Evolutionary conservation across 2,888 invertebrate species (phyloP).

Genomic region (Beris chalybata): DNA sequence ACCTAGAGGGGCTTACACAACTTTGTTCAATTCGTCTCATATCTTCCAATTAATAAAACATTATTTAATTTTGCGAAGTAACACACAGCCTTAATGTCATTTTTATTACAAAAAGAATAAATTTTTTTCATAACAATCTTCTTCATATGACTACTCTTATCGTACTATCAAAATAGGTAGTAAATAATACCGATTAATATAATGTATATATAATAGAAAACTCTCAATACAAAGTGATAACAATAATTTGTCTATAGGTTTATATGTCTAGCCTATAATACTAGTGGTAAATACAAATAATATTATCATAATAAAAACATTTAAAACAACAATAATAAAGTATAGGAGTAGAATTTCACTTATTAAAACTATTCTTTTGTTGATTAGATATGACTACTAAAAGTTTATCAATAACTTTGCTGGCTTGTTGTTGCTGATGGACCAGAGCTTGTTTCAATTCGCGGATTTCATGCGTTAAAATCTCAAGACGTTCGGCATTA

Average conservation of each 20-base stretch:
- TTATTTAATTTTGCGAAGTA: slow-evolving; percentile 26
- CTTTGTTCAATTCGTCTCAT: too few relatives aligned
- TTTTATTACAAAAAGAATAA: slow-evolving; percentile 39
- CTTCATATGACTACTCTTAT: too few relatives aligned
- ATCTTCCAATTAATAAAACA: slow-evolving; percentile 3
- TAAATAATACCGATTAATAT: too few relatives aligned
- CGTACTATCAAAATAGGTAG: too few relatives aligned
- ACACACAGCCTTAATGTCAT: slow-evolving; percentile 45
- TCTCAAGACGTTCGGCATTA: slow-evolving; percentile 68
- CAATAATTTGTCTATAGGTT: too few relatives aligned
- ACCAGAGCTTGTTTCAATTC: slow-evolving; percentile 64
- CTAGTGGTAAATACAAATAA: too few relatives aligned
- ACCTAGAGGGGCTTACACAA: too few relatives aligned
- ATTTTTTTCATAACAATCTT: neutral
- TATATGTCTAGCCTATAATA: too few relatives aligned
- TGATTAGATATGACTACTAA: slow-evolving; percentile 55
- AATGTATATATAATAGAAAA: too few relatives aligned
- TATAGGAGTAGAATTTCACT: slow-evolving; percentile 40
- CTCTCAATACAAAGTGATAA: too few relatives aligned
- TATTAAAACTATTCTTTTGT: slow-evolving; percentile 53
- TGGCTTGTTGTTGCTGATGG: slow-evolving; percentile 57
- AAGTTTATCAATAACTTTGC: slow-evolving; percentile 56
- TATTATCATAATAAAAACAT: neutral
- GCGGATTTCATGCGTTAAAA: slow-evolving; percentile 68
- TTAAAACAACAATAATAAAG: slow-evolving; percentile 1